Evolutionary conservation across 2,797 vertebrate species (phyloP).

Genomic region (Semaprochilodus insignis): DNA sequence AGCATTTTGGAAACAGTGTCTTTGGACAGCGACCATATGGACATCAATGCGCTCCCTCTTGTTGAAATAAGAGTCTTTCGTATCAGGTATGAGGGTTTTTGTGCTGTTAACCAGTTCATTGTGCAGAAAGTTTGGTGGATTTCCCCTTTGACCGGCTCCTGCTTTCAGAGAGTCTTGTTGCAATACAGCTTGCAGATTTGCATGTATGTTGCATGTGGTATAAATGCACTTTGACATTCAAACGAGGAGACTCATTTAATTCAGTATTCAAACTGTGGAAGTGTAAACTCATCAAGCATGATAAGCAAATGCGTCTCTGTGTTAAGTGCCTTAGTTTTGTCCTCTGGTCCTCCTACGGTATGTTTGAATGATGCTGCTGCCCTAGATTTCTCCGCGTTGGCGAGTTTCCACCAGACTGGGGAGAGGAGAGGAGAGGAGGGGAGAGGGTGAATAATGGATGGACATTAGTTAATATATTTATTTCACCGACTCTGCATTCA

Average conservation of each 20-base stretch:
- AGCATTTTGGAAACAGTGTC: too few species aligned
- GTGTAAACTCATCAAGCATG: not conserved
- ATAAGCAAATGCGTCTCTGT: not conserved
- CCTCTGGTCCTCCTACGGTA: not conserved
- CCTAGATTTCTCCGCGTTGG: not conserved
- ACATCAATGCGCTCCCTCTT: too few species aligned
- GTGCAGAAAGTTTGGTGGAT: too few species aligned
- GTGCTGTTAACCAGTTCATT: too few species aligned
- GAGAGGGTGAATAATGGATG: not conserved
- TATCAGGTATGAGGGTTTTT: too few species aligned
- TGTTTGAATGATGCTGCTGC: not conserved
- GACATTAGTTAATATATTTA: slow-evolving; percentile 19
- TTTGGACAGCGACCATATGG: too few species aligned
- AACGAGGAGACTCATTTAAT: not conserved
- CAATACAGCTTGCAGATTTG: not conserved
- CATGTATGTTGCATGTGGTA: not conserved
- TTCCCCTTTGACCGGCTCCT: too few species aligned
- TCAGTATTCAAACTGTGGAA: not conserved
- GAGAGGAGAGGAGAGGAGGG: not conserved
- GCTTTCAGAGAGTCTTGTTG: not conserved
- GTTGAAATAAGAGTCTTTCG: too few species aligned
- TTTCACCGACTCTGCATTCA: slow-evolving; percentile 7
- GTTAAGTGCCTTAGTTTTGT: not conserved
- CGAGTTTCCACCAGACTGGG: not conserved
- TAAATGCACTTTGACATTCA: not conserved